Base-by-base conservation (phyloP, 1,140 invertebrate species). In the Acromyrmex heyeri region DNA sequence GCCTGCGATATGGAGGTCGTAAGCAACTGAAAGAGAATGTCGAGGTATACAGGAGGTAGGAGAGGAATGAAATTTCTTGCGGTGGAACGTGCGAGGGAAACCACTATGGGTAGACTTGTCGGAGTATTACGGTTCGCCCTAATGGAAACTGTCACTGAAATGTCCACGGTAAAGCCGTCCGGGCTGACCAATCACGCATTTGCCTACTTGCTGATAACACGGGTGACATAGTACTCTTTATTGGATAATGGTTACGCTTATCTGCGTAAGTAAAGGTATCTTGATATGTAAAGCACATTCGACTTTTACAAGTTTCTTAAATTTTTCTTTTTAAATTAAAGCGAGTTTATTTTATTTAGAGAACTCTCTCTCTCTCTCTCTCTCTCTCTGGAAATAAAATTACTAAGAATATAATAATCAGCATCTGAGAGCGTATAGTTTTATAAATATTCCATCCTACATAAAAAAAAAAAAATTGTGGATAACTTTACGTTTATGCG, bases 111-210 rank as follows among this genome's bases (percentile, higher is more conserved):
- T 65, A 44, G 69, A 83, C 79, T 81, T 69, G 83, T 85, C 61
- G 50, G 65, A 50, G 72, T 67, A 86, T 86, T 79, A 86, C 85
- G 76, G 69, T 59, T 72, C 16, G 59, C 69, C 67, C 65, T 87
- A 90, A 90, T 88, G 88, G 88, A 82, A 90, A 90, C 70, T 90
- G 81, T 89, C 86, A 70, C 79, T 70, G 81, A 86, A 89, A 90
- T 48, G 76, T 86, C 62, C 18, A 34, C 81, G 69, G 57, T 79
- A 86, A 88, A 81, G 67, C 75, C 55, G 34, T 38, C 61, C 24
- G 14, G 79, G 16, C 72, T 65, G 87, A 85, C 72, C 87, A 78
- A 88, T 72, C 78, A 67, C 18, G 27, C 30, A 62, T 59, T 88
- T 44, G 38, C 14, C 87, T 77, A 85, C 86, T 88, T 85, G 16